phyloP scores from a whole-genome alignment of 2,113 vertebrate species.

The Pipra filicauda region DNA sequence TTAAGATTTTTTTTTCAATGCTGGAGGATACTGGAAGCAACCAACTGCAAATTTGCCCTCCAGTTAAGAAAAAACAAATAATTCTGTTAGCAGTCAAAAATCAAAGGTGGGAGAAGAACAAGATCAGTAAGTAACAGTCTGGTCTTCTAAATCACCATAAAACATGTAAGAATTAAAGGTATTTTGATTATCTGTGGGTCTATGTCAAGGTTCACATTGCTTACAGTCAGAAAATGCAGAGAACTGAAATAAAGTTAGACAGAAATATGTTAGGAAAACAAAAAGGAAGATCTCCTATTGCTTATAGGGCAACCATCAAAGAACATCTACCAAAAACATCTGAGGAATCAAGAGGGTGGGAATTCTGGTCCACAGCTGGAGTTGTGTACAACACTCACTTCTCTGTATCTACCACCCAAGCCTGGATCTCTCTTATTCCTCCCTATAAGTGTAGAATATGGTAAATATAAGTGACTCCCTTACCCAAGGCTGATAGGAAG shows the following conservation, averaged over 20 bases:
- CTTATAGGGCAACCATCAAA: not conserved
- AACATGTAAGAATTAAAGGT: not conserved
- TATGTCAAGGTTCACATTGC: not conserved
- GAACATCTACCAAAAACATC: not conserved
- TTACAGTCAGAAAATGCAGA: not conserved
- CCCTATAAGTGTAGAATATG: fast-evolving
- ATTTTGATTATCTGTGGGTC: not conserved
- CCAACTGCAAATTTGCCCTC: not conserved
- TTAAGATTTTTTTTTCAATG: not conserved
- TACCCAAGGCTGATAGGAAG: not conserved
- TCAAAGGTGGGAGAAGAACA: not conserved
- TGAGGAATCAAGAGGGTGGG: not conserved
- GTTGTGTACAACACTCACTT: not conserved
- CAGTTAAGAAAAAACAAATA: not conserved
- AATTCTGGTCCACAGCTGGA: not conserved
- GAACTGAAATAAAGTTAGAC: not conserved
- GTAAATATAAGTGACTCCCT: not conserved
- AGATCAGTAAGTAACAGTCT: not conserved
- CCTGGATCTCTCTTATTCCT: not conserved
- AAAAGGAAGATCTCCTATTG: not conserved
- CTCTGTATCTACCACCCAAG: not conserved
- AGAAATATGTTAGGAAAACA: not conserved
- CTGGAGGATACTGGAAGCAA: not conserved
- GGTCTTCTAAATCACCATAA: not conserved
- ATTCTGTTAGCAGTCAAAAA: not conserved